Evolutionary conservation across 2,113 vertebrate genomes (phyloP), one percentile per base, ranked within the genome.

Genomic region (Sphaerodactylus townsendi): DNA sequence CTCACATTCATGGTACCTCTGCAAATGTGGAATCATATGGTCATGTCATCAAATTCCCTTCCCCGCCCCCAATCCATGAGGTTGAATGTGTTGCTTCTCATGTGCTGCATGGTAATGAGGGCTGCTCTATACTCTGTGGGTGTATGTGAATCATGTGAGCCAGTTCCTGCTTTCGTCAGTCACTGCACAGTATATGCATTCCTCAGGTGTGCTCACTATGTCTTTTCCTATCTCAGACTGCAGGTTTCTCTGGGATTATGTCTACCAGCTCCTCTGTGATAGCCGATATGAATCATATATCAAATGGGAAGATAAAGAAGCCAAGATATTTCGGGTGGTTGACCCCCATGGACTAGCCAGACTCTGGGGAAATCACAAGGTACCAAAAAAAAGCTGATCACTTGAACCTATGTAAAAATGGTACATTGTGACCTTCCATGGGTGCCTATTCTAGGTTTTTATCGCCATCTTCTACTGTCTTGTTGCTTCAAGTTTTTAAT

Each of bases 331-430:
- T 87, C 94, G 97, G 0, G 95, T 98, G 0, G 96, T 98, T 17
- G 97, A 98, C 88, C 97, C 98, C 0, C 97, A 97, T 0, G 97
- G 97, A 81, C 95, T 99, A 1, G 97, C 98, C 35, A 95, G 95
- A 66, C 97, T 99, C 88, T 99, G 98, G 98, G 98, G 98, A 25
- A 98, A 97, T 92, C 98, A 99, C 92, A 99, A 99, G 97, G 98
- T 98, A 85, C 94, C 65, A 2, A 79, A 48, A 79, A 48, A 35
- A 85, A 72, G 7, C 14, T 19, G 17, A 4, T 46, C 35, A 14
- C 37, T 25, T 25, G 48, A 50, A 77, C 39, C 5, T 23, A 30
- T 11, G 14, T 70, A 59, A 8, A 44, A 46, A 23, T 53, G n/a
- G n/a, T n/a, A n/a, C n/a, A n/a, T n/a, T n/a, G n/a, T n/a, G n/a